Base-by-base conservation (phyloP, 1,140 invertebrate genomes). In the Nephila pilipes region DNA sequence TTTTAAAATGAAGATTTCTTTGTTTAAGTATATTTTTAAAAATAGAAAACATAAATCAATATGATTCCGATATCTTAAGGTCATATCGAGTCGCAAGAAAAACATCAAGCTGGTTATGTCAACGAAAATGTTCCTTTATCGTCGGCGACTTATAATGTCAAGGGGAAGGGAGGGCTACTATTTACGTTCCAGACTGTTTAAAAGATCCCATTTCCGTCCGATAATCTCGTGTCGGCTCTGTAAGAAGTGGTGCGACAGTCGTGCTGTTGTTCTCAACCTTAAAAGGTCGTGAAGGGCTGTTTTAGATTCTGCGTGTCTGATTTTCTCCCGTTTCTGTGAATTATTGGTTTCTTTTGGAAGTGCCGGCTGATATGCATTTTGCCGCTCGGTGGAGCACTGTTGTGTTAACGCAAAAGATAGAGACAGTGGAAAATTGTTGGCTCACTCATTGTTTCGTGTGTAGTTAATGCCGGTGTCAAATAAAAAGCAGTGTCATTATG, bases 81-180 rank as follows among this genome's bases (percentile, higher is more conserved):
- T 2, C 29, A 3, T 18, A 75, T 75, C 65, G 32, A 20, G 25
- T 32, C 22, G 65, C 29, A 29, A 29, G 65, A 3, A 25, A 65
- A 65, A n/a, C 22, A 65, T 65, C 65, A 32, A 14, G 32, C 32
- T 16, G 20, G 65, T 75, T 81, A 38, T 25, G 80, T 25, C 80
- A 55, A 46, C 80, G 36, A 54, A 14, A 81, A 81, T 81, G 80
- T 81, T 46, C 36, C 29, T n/a, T 81, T 55, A 81, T 81, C 80
- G 80, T 38, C 80, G 36, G 18, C 38, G n/a, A 75, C 2, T 22
- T 58, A 4, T 20, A 58, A 58, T 58, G 22, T 58, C 16, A 22
- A 5, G 57, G 29, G 12, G 12, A 29, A 6, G 36, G 38, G 38
- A 10, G 36, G 46, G 22, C 16, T 16, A 18, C 22, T 81, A 46